phyloP scores from a whole-genome alignment of 2,113 vertebrate species.

The Ailuropoda melanoleuca region DNA sequence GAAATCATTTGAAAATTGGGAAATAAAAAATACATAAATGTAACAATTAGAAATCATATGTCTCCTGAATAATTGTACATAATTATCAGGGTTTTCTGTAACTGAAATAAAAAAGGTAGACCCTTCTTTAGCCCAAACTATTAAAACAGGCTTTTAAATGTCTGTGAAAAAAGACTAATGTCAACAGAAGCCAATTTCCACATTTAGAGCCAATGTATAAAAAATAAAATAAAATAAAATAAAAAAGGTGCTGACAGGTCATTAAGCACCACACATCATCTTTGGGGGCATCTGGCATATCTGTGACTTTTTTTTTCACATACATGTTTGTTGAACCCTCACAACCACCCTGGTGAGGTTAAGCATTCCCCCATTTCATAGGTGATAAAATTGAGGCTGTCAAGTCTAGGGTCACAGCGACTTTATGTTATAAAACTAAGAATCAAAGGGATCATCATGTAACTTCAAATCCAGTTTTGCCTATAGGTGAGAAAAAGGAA shows the following conservation, averaged over 20 bases:
- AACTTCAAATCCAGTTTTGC: not conserved
- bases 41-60: not conserved
- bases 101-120: not conserved
- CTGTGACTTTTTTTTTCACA: not conserved
- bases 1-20: not conserved
- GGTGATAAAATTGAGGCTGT: not conserved
- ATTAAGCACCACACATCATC: not conserved
- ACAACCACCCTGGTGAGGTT: not conserved
- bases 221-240: too few relatives aligned
- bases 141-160: not conserved
- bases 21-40: not conserved
- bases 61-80: not conserved
- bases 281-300: not conserved
- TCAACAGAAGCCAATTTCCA: not conserved
- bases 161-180: not conserved
- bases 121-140: not conserved
- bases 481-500: not conserved
- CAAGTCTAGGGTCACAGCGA: not conserved
- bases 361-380: not conserved
- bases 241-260: not conserved
- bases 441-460: not conserved
- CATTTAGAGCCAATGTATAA: not conserved
- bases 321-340: not conserved
- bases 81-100: not conserved
- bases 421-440: not conserved